Evolutionary conservation across 2,113 vertebrate species (phyloP).

Genomic region (Ursus arctos): DNA sequence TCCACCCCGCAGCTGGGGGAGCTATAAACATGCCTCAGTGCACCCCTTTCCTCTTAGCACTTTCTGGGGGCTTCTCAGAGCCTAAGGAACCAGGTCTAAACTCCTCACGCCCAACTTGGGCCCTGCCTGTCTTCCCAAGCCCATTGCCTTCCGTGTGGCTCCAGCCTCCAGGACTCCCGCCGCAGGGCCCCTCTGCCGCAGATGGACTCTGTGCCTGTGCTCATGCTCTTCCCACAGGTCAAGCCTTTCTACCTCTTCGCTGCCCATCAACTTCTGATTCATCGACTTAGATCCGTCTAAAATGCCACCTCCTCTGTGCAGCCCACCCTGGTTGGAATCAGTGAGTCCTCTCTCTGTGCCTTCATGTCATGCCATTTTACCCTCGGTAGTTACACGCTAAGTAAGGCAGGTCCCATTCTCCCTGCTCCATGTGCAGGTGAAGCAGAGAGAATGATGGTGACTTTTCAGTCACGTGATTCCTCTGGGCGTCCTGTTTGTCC

Average conservation of each 20-base stretch:
- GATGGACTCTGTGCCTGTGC: not conserved
- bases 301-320: not conserved
- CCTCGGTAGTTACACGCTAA: too few relatives aligned
- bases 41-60: not conserved
- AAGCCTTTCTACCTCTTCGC: not conserved
- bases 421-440: not conserved
- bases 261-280: not conserved
- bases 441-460: not conserved
- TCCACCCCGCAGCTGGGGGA: not conserved
- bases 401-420: not conserved
- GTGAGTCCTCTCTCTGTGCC: not conserved
- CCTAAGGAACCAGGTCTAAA: not conserved
- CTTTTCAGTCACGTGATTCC: not conserved
- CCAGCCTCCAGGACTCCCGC: not conserved
- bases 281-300: not conserved
- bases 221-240: fast-evolving
- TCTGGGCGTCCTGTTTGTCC: not conserved
- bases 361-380: not conserved
- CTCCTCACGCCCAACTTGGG: not conserved
- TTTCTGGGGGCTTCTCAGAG: not conserved
- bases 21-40: not conserved
- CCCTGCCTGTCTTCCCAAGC: fast-evolving
- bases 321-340: not conserved
- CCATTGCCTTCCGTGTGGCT: fast-evolving
- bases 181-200: fast-evolving